Conservation (phyloP, 2,113 vertebrate species). For the Psilopsiagon aurifrons region DNA sequence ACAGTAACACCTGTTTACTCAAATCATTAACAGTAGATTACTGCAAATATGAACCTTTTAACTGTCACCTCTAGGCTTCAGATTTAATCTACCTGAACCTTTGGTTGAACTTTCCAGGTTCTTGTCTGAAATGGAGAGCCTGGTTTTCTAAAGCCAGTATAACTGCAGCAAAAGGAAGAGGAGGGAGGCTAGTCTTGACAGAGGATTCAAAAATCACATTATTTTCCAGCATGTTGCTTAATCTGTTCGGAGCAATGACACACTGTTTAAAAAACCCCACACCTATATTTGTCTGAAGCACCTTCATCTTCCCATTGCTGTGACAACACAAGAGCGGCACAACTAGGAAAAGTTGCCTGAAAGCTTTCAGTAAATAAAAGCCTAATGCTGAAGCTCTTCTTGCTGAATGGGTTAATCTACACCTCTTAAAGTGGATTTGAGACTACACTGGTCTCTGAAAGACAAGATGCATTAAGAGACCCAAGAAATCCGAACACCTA, state of each 20-base stretch:
- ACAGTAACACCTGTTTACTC: background rate
- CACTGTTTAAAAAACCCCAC: background rate
- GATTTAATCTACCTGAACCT: background rate
- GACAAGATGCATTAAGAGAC: background rate
- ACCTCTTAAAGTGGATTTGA: conserved; percentile 10
- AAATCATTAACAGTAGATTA: background rate
- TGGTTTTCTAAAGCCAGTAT: background rate
- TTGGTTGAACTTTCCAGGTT: background rate
- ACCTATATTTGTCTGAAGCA: conserved; percentile 1
- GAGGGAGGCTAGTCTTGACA: background rate
- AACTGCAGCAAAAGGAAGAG: background rate
- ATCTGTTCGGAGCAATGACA: background rate
- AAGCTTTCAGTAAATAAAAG: conserved; percentile 45
- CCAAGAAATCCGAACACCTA: background rate
- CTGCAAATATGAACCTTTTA: background rate
- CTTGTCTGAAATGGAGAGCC: background rate
- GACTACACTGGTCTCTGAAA: background rate
- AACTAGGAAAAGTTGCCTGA: background rate
- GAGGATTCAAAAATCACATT: background rate
- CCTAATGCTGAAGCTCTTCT: background rate
- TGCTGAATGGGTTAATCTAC: conserved; percentile 12
- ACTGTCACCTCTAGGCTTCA: background rate
- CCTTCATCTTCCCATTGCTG: background rate
- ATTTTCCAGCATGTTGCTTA: background rate
- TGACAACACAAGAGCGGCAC: conserved; percentile 17